phyloP scores from a whole-genome alignment of 2,797 vertebrate species.

The Coregonus suidteri region DNA sequence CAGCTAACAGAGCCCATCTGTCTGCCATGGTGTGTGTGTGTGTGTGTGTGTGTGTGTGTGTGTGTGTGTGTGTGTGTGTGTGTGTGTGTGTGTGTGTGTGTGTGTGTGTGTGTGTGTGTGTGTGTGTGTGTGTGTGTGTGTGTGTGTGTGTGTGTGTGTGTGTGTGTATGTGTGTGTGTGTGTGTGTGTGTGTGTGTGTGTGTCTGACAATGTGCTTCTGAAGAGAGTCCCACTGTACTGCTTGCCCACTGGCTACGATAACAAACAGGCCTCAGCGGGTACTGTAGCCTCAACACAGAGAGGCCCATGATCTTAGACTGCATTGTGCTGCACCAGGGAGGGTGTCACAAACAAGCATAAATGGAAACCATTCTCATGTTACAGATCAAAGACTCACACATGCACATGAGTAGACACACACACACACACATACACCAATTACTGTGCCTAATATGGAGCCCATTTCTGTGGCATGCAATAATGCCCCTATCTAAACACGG shows the following conservation, averaged over 20 bases:
- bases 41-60: background rate
- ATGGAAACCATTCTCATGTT: constrained; percentile 53
- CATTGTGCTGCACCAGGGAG: constrained; percentile 53
- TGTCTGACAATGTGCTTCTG: background rate
- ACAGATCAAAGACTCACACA: constrained; percentile 49
- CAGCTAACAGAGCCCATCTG: background rate
- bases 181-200: background rate
- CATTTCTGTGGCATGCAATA: constrained; percentile 63
- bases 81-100: background rate
- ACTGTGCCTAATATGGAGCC: constrained; percentile 61
- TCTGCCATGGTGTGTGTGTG: background rate
- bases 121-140: background rate
- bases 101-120: background rate
- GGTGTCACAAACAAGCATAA: constrained; percentile 64
- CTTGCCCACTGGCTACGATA: background rate
- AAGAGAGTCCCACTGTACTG: background rate
- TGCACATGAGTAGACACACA: constrained; percentile 36
- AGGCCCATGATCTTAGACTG: constrained; percentile 54
- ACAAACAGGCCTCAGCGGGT: constrained; percentile 4
- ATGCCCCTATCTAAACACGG: constrained; percentile 50
- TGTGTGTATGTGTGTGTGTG: background rate
- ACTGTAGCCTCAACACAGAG: constrained; percentile 33
- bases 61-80: background rate
- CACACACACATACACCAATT: constrained; percentile 25
- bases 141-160: background rate